Base-by-base conservation (phyloP, 2,888 invertebrate genomes). In the Leptopilina myrica region DNA sequence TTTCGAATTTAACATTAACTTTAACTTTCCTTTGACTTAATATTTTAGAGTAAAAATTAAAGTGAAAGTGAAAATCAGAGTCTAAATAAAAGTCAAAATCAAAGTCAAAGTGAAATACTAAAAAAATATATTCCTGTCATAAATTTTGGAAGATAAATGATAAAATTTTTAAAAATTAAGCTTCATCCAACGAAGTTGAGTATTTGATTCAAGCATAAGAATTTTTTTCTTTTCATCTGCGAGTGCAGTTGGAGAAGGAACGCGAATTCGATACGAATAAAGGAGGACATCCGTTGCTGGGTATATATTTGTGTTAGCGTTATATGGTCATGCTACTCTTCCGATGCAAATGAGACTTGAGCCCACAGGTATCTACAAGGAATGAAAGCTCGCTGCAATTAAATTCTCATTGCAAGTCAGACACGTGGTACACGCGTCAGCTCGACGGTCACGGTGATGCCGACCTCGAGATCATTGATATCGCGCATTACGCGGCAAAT, bases 401-500 rank as follows among this genome's bases (percentile, higher is more conserved):
- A 84, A 84, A 85, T 81, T 83, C 84, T 84, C 85, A 84, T 85
- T 82, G 81, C 79, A 85, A 88, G 84, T 86, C 84, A 84, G 88
- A 90, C 89, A 89, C 88, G 88, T 88, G 89, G 87, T 86, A 86
- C 88, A 82, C 88, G 86, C 86, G 86, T 89, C 87, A 86, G 89
- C 88, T 80, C 87, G 84, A 80, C 86, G 89, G 89, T 89, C 88
- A 87, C 86, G 80, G 76, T 78, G 78, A 78, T 66, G 81, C 80
- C 80, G 79, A 79, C 80, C 82, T 82, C 83, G 80, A 89, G 90
- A 90, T 90, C 89, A 84, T 82, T 86, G 90, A 90, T 90, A 90
- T 88, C 88, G 88, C 87, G 85, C 88, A 88, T 89, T 89, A 89
- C 88, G 89, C 88, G 88, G 88, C 88, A 89, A 90, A 89, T 89